These are phyloP conservation scores for Caenorhabditis briggsae DNA, from an alignment of 1,140 invertebrate species.

Conservation along the genomic window DNA sequence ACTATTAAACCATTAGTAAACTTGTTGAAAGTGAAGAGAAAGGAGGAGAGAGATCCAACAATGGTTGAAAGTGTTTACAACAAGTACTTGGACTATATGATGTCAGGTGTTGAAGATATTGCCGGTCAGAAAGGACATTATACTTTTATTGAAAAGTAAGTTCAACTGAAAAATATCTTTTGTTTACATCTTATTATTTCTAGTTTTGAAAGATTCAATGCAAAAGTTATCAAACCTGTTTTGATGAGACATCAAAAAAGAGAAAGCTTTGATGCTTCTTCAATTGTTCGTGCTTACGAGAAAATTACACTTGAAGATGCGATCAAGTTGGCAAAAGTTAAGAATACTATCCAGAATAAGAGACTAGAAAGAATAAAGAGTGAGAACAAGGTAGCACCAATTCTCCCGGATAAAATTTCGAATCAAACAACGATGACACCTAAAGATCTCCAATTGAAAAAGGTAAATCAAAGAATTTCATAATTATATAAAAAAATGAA, in stretches of 20 bases:
- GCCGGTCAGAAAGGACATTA: slow-evolving; percentile 65
- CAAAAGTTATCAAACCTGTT: slow-evolving; percentile 63
- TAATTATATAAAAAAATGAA: background rate
- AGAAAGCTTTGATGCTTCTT: slow-evolving; percentile 63
- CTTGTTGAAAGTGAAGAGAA: slow-evolving; percentile 60
- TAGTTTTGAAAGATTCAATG: slow-evolving; percentile 67
- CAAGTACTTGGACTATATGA: slow-evolving; percentile 67
- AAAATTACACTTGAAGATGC: slow-evolving; percentile 66
- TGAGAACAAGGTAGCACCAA: background rate
- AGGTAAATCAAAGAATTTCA: background rate
- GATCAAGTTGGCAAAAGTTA: slow-evolving; percentile 52
- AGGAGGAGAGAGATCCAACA: slow-evolving; percentile 58
- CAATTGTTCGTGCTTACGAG: slow-evolving; percentile 65
- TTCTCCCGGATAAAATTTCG: slow-evolving; percentile 16
- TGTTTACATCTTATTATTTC: background rate
- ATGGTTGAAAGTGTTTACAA: slow-evolving; percentile 65
- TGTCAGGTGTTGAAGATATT: slow-evolving; percentile 67
- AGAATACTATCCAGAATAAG: slow-evolving; percentile 50
- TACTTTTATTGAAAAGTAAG: slow-evolving; percentile 61
- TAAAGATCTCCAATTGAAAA: slow-evolving; percentile 40
- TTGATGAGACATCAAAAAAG: slow-evolving; percentile 60
- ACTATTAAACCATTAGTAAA: slow-evolving; percentile 66
- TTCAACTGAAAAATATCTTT: background rate
- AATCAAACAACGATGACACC: slow-evolving; percentile 58
- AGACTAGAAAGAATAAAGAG: slow-evolving; percentile 19